These are phyloP conservation scores for Pachyrhynchus sulphureomaculatus DNA, from an alignment of 1,140 invertebrate species.

Conservation along the genomic window DNA sequence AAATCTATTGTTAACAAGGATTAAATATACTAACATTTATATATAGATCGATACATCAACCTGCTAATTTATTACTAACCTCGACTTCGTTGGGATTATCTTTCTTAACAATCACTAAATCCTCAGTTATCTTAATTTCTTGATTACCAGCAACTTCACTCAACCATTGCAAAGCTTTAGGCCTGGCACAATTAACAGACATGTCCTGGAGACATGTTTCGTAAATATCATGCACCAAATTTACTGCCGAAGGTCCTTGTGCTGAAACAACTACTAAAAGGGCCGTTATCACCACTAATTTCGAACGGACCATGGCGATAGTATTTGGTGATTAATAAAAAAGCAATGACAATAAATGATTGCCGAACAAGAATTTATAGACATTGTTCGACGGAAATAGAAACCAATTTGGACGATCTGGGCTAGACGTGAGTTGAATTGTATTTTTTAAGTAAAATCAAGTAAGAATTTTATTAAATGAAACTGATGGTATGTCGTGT, in stretches of 20 bases:
- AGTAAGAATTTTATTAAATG: constrained; percentile 13
- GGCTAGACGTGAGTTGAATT: constrained; percentile 48
- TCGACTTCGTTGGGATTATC: constrained; percentile 52
- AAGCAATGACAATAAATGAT: constrained; percentile 32
- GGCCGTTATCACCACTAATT: constrained; percentile 31
- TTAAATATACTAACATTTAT: too few species aligned
- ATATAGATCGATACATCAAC: too few species aligned
- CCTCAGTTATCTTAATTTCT: constrained; percentile 70
- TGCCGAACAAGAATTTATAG: constrained; percentile 30
- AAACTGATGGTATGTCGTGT: constrained; percentile 5
- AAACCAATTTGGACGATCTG: constrained; percentile 45
- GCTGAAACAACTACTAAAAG: constrained; percentile 25
- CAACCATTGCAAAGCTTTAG: constrained; percentile 72
- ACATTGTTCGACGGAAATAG: constrained; percentile 46
- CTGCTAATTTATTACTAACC: constrained; percentile 37
- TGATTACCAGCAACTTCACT: constrained; percentile 65
- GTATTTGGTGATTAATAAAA: constrained; percentile 20
- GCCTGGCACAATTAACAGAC: constrained; percentile 69
- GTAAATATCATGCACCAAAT: constrained; percentile 63
- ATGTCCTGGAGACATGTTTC: constrained; percentile 63
- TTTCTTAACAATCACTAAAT: constrained; percentile 68
- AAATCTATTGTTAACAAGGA: too few species aligned
- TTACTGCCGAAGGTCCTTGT: constrained; percentile 55
- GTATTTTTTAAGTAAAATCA: constrained; percentile 7
- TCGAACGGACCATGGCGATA: constrained; percentile 34